Conservation (phyloP, 2,888 invertebrate genomes). For the Machimus atricapillus region DNA sequence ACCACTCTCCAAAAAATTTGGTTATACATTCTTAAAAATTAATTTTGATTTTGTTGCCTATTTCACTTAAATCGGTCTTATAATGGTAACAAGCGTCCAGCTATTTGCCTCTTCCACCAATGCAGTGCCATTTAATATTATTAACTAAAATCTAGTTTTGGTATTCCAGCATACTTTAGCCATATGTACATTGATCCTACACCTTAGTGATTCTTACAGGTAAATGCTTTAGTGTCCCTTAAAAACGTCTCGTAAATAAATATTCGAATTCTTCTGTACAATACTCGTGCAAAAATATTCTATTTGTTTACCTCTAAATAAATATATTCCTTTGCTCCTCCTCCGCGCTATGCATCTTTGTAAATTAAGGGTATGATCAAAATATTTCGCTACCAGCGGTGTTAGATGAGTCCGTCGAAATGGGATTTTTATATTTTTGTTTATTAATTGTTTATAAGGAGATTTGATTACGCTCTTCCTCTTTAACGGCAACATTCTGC, state of each 20-base stretch:
- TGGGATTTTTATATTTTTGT: not conserved
- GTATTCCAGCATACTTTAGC: conserved; percentile 1
- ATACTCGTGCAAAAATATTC: conserved; percentile 39
- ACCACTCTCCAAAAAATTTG: not conserved
- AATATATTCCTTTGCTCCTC: conserved; percentile 41
- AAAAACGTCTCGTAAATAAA: conserved; percentile 35
- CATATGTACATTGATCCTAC: not conserved
- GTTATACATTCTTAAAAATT: conserved; percentile 7
- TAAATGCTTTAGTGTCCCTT: conserved; percentile 14
- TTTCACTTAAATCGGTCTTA: not conserved
- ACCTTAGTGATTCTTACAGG: not conserved
- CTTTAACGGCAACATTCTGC: not conserved
- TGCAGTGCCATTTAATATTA: not conserved
- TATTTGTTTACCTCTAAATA: conserved; percentile 40
- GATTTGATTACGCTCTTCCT: not conserved
- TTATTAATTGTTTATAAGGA: not conserved
- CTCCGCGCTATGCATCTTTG: conserved; percentile 5
- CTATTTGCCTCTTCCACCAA: not conserved
- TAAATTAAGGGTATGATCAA: conserved; percentile 11
- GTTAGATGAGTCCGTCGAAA: not conserved
- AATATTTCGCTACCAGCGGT: not conserved
- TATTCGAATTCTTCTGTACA: conserved; percentile 32
- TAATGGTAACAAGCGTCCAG: not conserved
- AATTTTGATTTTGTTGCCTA: conserved; percentile 28
- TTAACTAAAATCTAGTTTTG: not conserved